Conservation (phyloP, 2,113 vertebrate species). For the Tetraodon nigroviridis region DNA sequence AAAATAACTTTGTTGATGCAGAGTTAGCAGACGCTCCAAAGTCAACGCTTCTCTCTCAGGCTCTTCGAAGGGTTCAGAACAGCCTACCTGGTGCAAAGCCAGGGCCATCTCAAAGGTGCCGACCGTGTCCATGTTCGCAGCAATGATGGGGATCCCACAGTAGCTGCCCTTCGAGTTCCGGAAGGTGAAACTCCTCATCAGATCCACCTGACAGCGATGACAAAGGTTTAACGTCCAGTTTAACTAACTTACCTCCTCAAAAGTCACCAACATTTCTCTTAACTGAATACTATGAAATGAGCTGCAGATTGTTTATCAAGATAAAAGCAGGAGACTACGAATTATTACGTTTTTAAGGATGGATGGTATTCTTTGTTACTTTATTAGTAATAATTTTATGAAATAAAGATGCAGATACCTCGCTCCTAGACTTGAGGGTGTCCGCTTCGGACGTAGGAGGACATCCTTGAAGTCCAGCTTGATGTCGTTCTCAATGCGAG, state of each 20-base stretch:
- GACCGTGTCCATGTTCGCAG: slow-evolving; percentile 91
- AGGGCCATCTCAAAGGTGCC: slow-evolving; percentile 88
- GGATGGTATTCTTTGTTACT: neutral
- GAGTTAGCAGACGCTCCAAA: too few species aligned
- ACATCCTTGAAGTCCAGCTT: slow-evolving; percentile 93
- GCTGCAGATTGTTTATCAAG: neutral
- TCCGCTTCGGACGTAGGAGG: slow-evolving; percentile 85
- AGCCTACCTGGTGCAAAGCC: slow-evolving; percentile 78
- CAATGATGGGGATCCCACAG: slow-evolving; percentile 84
- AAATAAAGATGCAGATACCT: slow-evolving; percentile 66
- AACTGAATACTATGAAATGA: too few species aligned
- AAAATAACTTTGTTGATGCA: too few species aligned
- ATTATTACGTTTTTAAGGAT: neutral
- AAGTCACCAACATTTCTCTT: too few species aligned
- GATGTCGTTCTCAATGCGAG: slow-evolving; percentile 87
- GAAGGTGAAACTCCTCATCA: slow-evolving; percentile 82
- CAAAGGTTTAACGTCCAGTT: too few species aligned
- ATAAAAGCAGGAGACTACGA: neutral
- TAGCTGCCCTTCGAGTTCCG: slow-evolving; percentile 87
- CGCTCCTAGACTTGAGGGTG: slow-evolving; percentile 87
- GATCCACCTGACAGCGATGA: slow-evolving; percentile 77
- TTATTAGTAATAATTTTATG: too few species aligned
- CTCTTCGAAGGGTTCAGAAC: too few species aligned
- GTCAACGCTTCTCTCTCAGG: neutral
- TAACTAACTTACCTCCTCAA: too few species aligned